These are phyloP conservation scores for Otocyon megalotis DNA, from an alignment of 2,113 vertebrate genomes.

Conservation along the genomic window DNA sequence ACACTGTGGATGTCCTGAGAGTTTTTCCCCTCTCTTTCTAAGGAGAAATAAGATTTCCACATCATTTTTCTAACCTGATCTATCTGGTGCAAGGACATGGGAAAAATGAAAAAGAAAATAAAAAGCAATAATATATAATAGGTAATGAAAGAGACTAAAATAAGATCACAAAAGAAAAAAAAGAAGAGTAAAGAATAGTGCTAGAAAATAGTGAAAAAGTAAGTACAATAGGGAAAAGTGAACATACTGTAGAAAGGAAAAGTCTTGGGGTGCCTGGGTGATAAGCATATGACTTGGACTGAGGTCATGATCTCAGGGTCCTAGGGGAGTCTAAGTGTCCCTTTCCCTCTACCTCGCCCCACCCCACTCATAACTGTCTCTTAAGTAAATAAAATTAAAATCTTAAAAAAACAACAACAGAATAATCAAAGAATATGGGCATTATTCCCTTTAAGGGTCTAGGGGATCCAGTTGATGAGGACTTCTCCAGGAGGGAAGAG, in stretches of 20 bases:
- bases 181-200: neutral
- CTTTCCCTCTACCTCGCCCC: neutral
- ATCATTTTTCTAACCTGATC: neutral
- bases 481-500: neutral
- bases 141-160: neutral
- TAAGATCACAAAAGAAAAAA: neutral
- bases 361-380: neutral
- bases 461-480: neutral
- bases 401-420: neutral
- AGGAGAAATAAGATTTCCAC: neutral
- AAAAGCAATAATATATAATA: neutral
- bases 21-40: neutral
- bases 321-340: neutral
- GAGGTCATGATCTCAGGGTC: neutral
- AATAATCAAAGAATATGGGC: neutral
- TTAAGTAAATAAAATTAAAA: neutral
- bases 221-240: neutral
- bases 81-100: neutral
- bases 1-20: fast-evolving
- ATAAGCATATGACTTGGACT: neutral
- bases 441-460: neutral
- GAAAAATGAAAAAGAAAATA: neutral
- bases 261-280: neutral
- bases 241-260: neutral
- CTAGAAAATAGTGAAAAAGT: neutral